Percentiles rank a stretch among this genome's conserved stretches.
phyloP scores from a whole-genome alignment of 1,140 invertebrate species.

The Cardiocondyla obscurior region DNA sequence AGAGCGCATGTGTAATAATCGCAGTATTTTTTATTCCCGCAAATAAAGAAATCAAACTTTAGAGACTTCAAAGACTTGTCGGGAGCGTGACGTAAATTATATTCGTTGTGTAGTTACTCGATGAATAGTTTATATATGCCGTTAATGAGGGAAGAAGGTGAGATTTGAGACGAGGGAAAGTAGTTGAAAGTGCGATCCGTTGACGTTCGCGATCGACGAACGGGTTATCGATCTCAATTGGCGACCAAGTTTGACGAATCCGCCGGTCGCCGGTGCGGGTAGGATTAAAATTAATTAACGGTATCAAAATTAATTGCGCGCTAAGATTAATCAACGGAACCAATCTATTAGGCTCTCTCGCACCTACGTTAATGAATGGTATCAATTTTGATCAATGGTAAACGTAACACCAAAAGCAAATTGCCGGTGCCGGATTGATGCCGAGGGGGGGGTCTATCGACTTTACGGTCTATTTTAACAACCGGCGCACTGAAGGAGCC shows the following conservation, averaged over 20 bases:
- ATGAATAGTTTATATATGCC: slow-evolving; percentile 1
- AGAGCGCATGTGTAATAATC: neutral
- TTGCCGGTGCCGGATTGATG: neutral
- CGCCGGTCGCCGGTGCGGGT: neutral
- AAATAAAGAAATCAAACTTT: neutral
- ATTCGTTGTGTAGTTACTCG: slow-evolving; percentile 20
- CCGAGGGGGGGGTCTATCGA: neutral
- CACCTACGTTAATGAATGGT: neutral
- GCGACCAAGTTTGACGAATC: neutral
- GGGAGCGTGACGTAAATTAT: neutral
- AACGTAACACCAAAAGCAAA: neutral
- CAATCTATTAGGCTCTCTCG: neutral
- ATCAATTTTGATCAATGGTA: slow-evolving; percentile 9
- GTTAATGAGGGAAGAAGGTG: neutral
- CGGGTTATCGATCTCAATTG: neutral
- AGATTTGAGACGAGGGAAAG: neutral
- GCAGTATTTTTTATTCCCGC: neutral
- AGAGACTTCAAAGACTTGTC: neutral
- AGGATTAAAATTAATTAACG: neutral
- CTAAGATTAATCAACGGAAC: slow-evolving; percentile 10
- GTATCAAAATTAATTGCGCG: neutral
- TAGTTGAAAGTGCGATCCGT: neutral
- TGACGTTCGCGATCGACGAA: neutral
- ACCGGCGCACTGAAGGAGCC: neutral
- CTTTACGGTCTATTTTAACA: neutral